Base-by-base conservation (phyloP, 1,140 invertebrate species). In the Plodia interpunctella region DNA sequence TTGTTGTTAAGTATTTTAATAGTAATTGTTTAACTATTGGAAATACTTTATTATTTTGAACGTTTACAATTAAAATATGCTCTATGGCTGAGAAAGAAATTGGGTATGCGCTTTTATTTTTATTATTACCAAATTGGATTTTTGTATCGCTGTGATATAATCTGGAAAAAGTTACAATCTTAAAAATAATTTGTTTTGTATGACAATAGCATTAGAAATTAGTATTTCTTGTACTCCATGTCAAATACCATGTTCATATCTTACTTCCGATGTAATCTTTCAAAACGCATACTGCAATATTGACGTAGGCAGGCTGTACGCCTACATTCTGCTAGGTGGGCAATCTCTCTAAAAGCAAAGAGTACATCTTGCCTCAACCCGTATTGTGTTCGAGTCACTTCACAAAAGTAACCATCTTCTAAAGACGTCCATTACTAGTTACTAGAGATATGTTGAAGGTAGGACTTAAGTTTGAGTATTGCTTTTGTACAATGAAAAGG, bases 271-370 rank as follows among this genome's bases (percentile, higher is more conserved):
- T 44, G 15, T 44, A 44, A 44, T 44, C 38, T 44, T 17, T 44
- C 38, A 44, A 44, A 44, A 6, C 38, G n/a, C 13, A 32, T 32
- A 44, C 38, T n/a, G 38, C 38, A 2, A 6, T 15, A 44, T 44
- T 44, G 38, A 44, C 38, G 15, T 44, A 44, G 38, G 38, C 15
- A 44, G 35, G 5, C 30, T 32, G 8, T 44, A 44, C 38, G n/a
- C 38, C 38, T 44, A 44, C 38, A 44, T 44, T 44, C 38, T 44
- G 38, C 38, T 15, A n/a, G 38, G 38, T n/a, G 38, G 38, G 67
- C 70, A 70, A 70, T 75, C 60, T 68, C 66, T 68, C 60, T 79
- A 67, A 79, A 73, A 79, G 70, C 76, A 67, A 62, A 60, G 66
- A 70, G 70, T 74, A 58, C 68, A 65, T 58, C 66, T 59, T 56